Percentiles rank a stretch among this genome's conserved stretches.
These are phyloP conservation scores for Lasius platythorax DNA, from an alignment of 2,888 invertebrate species.

Conservation along the genomic window DNA sequence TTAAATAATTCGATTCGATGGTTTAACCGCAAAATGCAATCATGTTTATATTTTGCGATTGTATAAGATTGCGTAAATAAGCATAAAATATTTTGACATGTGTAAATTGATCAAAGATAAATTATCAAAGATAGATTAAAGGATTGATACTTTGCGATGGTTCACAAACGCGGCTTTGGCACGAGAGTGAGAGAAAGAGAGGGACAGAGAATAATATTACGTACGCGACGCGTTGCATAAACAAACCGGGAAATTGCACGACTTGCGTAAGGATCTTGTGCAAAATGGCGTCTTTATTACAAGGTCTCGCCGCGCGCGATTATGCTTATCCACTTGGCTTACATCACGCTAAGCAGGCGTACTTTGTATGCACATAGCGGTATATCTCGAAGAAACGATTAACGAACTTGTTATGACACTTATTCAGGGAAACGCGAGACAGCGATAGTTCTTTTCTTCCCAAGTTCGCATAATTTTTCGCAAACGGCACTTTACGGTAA, in stretches of 20 bases:
- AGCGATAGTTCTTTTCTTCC: not conserved
- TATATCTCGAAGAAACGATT: slow-evolving; percentile 48
- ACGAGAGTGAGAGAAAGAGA: not conserved
- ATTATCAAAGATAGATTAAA: not conserved
- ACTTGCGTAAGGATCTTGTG: slow-evolving; percentile 69
- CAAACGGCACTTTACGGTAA: too few species aligned
- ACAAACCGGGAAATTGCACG: slow-evolving; percentile 59
- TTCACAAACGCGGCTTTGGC: not conserved
- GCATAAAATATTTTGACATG: not conserved
- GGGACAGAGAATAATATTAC: slow-evolving; percentile 23
- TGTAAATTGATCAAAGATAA: not conserved
- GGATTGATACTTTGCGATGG: not conserved
- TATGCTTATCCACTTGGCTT: slow-evolving; percentile 64
- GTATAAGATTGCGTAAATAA: not conserved
- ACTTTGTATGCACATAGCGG: slow-evolving; percentile 55
- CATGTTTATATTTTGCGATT: not conserved
- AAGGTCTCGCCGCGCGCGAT: slow-evolving; percentile 63
- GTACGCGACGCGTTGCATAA: slow-evolving; percentile 45
- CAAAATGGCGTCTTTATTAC: slow-evolving; percentile 64
- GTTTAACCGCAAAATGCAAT: not conserved
- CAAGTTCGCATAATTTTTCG: slow-evolving; percentile 10
- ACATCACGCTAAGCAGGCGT: slow-evolving; percentile 62
- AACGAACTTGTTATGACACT: slow-evolving; percentile 9
- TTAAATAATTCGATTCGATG: not conserved
- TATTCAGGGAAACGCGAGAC: not conserved